phyloP scores from a whole-genome alignment of 2,888 invertebrate genomes.

The Tipula vernalis region DNA sequence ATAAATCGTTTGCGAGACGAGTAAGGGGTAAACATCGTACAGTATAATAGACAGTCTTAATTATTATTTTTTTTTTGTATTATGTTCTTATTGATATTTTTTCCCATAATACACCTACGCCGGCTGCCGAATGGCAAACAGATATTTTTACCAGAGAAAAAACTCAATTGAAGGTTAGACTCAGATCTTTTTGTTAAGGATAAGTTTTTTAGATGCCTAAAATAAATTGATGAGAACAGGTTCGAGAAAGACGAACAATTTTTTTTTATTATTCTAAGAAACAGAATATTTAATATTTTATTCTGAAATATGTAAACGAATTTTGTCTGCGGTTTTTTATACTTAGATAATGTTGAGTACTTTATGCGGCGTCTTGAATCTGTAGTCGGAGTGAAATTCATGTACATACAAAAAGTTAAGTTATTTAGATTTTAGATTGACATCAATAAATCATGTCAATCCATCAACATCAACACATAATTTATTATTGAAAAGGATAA shows the following conservation, averaged over 20 bases:
- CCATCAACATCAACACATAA: neutral
- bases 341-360: no score
- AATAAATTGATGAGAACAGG: neutral
- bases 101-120: neutral
- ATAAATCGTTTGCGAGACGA: no score
- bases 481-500: neutral
- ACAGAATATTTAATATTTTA: neutral
- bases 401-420: neutral
- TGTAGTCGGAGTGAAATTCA: neutral
- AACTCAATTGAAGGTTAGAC: neutral
- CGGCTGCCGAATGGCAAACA: neutral
- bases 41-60: neutral
- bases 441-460: neutral
- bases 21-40: neutral
- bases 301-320: neutral
- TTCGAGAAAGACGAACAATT: neutral
- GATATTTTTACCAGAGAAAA: neutral
- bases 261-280: neutral
- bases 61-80: neutral
- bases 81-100: neutral
- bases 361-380: neutral
- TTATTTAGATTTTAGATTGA: neutral
- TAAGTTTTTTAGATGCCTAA: neutral
- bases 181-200: neutral
- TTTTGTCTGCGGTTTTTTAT: neutral